Evolutionary conservation across 2,113 vertebrate genomes (phyloP).

Genomic region (Centropus unirufus): DNA sequence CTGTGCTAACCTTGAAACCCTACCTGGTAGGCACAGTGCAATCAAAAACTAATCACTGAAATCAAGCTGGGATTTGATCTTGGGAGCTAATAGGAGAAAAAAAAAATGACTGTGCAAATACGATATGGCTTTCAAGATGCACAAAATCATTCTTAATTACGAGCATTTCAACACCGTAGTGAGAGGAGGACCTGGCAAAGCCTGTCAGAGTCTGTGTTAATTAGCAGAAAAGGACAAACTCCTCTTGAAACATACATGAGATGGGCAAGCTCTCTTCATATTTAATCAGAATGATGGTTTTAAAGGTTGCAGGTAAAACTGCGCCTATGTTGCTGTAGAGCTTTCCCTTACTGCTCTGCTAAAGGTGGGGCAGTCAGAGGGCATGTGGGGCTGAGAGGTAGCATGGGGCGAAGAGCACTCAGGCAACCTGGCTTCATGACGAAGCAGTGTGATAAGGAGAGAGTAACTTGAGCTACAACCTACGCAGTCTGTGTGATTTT

Average conservation of each 20-base stretch:
- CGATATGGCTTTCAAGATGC: neutral
- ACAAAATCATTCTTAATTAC: conserved; percentile 26
- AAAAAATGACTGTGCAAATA: conserved; percentile 44
- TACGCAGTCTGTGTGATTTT: neutral
- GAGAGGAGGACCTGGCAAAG: conserved; percentile 2
- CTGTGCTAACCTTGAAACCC: conserved; percentile 27
- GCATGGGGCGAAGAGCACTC: neutral
- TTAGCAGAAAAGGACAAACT: conserved; percentile 58
- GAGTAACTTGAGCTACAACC: neutral
- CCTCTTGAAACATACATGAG: conserved; percentile 23
- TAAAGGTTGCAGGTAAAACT: conserved; percentile 45
- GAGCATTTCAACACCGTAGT: neutral
- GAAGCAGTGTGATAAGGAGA: neutral
- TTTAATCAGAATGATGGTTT: conserved; percentile 48
- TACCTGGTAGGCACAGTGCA: conserved; percentile 28
- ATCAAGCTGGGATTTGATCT: conserved; percentile 50
- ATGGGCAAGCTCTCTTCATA: neutral
- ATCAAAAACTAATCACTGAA: conserved; percentile 60
- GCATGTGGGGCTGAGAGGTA: neutral
- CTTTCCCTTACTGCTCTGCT: neutral
- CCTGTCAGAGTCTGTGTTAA: conserved; percentile 42
- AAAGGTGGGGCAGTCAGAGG: neutral
- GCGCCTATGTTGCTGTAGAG: neutral
- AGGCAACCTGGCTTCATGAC: neutral
- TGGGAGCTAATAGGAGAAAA: neutral